These are phyloP conservation scores for Mycalesis mineus DNA, from an alignment of 2,888 invertebrate species.

Conservation along the genomic window DNA sequence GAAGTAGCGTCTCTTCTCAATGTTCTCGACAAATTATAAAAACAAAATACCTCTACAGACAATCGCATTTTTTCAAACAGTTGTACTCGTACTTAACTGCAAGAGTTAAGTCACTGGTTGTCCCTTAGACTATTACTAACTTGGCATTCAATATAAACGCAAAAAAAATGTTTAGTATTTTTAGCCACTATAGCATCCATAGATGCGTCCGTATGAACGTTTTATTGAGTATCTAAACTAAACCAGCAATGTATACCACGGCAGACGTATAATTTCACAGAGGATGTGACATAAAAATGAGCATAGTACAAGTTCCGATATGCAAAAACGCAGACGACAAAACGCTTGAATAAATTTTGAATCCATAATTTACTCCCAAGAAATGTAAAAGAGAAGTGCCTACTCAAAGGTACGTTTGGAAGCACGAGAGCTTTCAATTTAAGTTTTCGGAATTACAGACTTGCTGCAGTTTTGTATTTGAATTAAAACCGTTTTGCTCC, in stretches of 20 bases:
- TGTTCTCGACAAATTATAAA: too few relatives aligned
- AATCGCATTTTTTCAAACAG: too few relatives aligned
- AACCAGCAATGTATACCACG: background rate
- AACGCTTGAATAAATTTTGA: conserved; percentile 30
- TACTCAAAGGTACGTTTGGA: conserved; percentile 1
- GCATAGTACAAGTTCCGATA: conserved; percentile 13
- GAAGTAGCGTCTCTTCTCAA: too few relatives aligned
- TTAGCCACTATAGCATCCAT: background rate
- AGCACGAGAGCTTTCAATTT: conserved; percentile 1
- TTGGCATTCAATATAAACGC: background rate
- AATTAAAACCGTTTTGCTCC: background rate
- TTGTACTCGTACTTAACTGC: too few relatives aligned
- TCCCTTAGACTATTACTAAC: background rate
- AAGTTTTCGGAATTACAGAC: background rate
- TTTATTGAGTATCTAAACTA: background rate
- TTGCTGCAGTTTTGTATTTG: background rate
- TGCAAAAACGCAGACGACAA: conserved; percentile 23
- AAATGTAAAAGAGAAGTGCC: conserved; percentile 15
- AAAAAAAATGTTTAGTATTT: background rate
- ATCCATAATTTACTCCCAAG: conserved; percentile 26
- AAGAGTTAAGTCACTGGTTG: background rate
- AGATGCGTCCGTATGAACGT: background rate
- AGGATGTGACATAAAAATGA: background rate
- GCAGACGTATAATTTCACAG: background rate
- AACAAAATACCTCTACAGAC: too few relatives aligned